Base-by-base conservation (phyloP, 92 coral and sea anemone genomes). In the Epizoanthus fatuus region DNA sequence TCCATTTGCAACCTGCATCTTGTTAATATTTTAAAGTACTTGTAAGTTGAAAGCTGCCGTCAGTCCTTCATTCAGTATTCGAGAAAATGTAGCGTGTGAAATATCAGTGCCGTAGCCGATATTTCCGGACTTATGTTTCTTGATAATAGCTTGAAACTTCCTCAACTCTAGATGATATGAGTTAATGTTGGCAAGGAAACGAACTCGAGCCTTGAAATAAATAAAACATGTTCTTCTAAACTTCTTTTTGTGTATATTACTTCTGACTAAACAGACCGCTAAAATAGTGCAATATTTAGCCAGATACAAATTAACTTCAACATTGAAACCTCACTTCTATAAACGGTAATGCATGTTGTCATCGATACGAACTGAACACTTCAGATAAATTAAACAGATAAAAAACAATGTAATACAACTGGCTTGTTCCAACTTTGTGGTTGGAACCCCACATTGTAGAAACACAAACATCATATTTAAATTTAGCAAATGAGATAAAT, bases 1-100 rank as follows among this genome's bases (percentile, higher is more conserved):
- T 55, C 98, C 95, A 79, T 92, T 94, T 63, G 95, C 62, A 77
- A 40, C 56, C 82, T 77, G 85, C 63, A 93, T 80, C 94, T 84
- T 92, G 47, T 79, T 71, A 65, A 10, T 19, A 19, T 1, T 5
- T 3, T 32, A 52, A 14, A 5, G 22, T 17, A 53, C 42, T 54
- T 54, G 78, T 10, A 5, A 13, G 45, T 32, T 19, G 17, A 69
- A 2, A 63, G 65, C 5, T 19, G 19, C 79, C 10, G 14, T 45
- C 80, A 52, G 80, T 49, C 53, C 13, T 47, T 47, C 57, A 57
- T 53, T 47, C 13, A 44, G 35, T 25, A 15, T 37, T 5, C 55
- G 3, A 69, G 19, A 53, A 20, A 4, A 7, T 16, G 10, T 69
- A 49, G 53, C 13, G 53, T 1, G 53, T 49, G 53, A 49, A 49